Evolutionary conservation across 2,797 vertebrate species (phyloP).

Genomic region (Cryptoblepharus egeriae): DNA sequence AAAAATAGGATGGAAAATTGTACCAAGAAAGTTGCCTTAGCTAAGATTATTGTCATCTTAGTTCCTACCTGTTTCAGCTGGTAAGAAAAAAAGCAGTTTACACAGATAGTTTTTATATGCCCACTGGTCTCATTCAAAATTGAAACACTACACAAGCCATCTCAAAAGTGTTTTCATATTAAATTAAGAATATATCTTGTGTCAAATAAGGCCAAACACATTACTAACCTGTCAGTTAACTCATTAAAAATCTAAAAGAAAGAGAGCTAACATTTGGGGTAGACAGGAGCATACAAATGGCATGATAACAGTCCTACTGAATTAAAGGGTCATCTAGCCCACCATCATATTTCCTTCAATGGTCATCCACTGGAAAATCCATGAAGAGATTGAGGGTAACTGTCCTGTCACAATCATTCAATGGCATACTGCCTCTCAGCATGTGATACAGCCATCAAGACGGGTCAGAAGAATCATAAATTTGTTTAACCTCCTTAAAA

Average conservation of each 20-base stretch:
- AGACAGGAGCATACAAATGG: too few relatives aligned
- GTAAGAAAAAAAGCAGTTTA: background rate
- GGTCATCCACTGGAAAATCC: too few relatives aligned
- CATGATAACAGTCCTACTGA: too few relatives aligned
- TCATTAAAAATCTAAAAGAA: background rate
- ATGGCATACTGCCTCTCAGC: too few relatives aligned
- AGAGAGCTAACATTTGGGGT: background rate
- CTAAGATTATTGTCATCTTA: background rate
- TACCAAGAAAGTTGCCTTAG: background rate
- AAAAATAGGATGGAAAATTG: background rate
- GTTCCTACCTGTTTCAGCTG: slow-evolving; percentile 10
- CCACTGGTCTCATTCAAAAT: background rate
- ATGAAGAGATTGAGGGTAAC: too few relatives aligned
- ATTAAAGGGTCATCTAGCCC: too few relatives aligned
- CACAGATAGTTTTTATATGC: background rate
- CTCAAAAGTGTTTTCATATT: background rate
- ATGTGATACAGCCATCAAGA: too few relatives aligned
- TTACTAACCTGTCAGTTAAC: background rate
- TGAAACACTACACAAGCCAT: background rate
- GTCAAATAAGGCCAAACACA: background rate
- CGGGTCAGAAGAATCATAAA: too few relatives aligned
- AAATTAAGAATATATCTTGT: background rate
- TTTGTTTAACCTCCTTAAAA: too few relatives aligned
- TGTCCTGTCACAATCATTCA: too few relatives aligned
- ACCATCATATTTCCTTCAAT: too few relatives aligned